A percentile compares a stretch with the other conserved stretches of the same genome.
Evolutionary conservation across 2,113 vertebrate genomes (phyloP).

Genomic region (Pterocles gutturalis): DNA sequence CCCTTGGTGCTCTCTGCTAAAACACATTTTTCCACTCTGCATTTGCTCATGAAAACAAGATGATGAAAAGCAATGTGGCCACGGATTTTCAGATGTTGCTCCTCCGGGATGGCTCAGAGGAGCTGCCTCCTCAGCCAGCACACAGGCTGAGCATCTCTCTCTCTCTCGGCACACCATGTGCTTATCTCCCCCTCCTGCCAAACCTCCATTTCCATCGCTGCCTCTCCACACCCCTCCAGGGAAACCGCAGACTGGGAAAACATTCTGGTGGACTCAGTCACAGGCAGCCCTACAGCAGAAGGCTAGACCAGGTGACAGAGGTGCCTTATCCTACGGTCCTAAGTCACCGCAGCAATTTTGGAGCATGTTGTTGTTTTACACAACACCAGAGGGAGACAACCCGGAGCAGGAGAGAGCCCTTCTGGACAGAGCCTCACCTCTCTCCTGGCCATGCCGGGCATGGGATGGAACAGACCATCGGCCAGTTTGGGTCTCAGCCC

Average conservation of each 20-base stretch:
- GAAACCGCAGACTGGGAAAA: not conserved
- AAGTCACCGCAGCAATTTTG: not conserved
- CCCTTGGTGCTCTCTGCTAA: not conserved
- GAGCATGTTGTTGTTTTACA: not conserved
- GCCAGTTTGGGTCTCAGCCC: no score
- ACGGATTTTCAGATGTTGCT: not conserved
- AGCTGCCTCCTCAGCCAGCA: not conserved
- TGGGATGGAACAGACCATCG: no score
- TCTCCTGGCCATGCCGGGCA: no score
- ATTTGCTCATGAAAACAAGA: not conserved
- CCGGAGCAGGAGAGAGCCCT: no score
- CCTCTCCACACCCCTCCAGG: not conserved
- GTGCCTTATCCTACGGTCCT: not conserved
- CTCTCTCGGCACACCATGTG: fast-evolving
- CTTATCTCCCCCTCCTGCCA: not conserved
- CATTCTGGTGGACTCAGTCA: not conserved
- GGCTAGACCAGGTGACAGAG: not conserved
- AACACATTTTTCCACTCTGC: not conserved
- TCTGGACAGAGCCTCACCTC: no score
- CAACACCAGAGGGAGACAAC: no score
- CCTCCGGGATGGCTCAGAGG: not conserved
- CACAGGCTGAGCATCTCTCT: not conserved
- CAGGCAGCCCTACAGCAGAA: not conserved
- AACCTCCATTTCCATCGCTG: not conserved
- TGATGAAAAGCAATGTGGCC: not conserved